Evolutionary conservation across 1,140 invertebrate genomes (phyloP).

Genomic region (Bicyclus anynana): DNA sequence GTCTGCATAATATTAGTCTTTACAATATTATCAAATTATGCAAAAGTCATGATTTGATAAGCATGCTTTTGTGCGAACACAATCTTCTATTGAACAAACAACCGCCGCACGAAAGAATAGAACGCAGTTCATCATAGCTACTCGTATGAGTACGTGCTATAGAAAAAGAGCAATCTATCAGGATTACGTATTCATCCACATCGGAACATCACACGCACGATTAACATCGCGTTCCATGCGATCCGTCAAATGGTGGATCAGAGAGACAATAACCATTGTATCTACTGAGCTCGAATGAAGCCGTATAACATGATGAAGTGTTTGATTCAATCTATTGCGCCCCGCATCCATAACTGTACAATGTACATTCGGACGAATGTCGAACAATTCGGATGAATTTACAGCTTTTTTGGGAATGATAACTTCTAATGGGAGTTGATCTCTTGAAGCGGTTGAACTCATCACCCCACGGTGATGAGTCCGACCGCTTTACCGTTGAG

Average conservation of each 20-base stretch:
- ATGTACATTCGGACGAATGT: neutral
- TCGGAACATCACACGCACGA: constrained; percentile 16
- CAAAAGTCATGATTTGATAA: no score
- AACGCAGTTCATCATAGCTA: neutral
- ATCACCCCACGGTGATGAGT: no score
- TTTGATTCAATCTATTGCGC: constrained; percentile 11
- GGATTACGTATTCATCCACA: constrained; percentile 15
- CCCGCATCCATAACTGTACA: neutral
- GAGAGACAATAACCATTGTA: constrained; percentile 19
- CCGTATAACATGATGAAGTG: constrained; percentile 13
- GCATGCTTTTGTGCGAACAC: neutral
- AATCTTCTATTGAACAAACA: neutral
- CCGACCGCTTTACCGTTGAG: no score
- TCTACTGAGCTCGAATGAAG: constrained; percentile 8
- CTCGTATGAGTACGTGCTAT: neutral
- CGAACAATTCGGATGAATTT: no score
- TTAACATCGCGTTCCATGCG: constrained; percentile 12
- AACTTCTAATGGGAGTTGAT: no score
- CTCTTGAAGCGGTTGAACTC: no score
- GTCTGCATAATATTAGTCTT: no score
- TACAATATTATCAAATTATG: no score
- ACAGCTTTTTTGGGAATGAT: no score
- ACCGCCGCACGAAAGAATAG: neutral
- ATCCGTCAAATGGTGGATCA: constrained; percentile 15
- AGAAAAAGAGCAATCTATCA: constrained; percentile 12